Percentiles rank a stretch among this genome's conserved stretches.
phyloP scores from a whole-genome alignment of 2,888 invertebrate species.

The Aspidapion aeneum region DNA sequence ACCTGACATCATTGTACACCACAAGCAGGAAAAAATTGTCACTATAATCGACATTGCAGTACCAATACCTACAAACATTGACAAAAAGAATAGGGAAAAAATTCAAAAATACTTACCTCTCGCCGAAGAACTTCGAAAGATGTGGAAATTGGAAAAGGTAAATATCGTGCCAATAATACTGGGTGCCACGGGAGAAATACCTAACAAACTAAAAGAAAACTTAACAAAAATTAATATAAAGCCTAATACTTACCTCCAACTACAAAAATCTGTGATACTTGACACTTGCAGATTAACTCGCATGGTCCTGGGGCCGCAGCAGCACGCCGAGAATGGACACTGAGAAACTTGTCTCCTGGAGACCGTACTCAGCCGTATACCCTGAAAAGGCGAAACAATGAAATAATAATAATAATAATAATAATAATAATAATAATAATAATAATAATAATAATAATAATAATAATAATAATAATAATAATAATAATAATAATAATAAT shows the following conservation, averaged over 20 bases:
- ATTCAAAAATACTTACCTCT: not conserved
- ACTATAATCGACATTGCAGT: not conserved
- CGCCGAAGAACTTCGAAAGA: not conserved
- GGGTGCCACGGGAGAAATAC: not conserved
- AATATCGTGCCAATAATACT: not conserved
- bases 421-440: not conserved
- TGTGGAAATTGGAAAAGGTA: not conserved
- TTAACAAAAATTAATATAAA: not conserved
- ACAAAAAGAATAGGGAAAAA: not conserved
- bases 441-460: slow-evolving; percentile 7
- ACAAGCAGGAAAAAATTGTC: not conserved
- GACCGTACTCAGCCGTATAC: not conserved
- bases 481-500: slow-evolving; percentile 9
- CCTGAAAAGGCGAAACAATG: not conserved
- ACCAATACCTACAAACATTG: not conserved
- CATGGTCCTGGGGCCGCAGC: not conserved
- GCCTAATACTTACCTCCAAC: not conserved
- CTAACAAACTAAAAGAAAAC: not conserved
- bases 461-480: slow-evolving; percentile 9
- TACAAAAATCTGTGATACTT: not conserved
- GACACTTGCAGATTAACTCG: not conserved
- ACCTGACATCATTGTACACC: not conserved
- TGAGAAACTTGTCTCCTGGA: not conserved
- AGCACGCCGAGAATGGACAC: not conserved
- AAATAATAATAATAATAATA: not conserved